Percentiles rank a stretch among this genome's conserved stretches.
These are phyloP conservation scores for Phacellophora camtschatica DNA, from an alignment of 30 jellyfish, hydroid and myxozoan species.

Conservation along the genomic window DNA sequence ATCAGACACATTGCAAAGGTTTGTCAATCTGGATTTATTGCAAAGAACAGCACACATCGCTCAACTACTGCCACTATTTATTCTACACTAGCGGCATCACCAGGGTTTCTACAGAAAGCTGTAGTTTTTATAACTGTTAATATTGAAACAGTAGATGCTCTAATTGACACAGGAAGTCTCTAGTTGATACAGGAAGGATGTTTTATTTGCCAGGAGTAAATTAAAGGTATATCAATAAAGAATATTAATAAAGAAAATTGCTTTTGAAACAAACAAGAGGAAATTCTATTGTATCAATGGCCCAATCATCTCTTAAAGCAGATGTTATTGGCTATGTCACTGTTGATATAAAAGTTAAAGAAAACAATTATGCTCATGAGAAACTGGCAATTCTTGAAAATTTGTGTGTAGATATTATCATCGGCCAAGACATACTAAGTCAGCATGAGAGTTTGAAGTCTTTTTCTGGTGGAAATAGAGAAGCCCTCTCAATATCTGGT, in stretches of 20 bases:
- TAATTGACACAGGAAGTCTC: slow-evolving; percentile 50
- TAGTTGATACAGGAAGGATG: no score
- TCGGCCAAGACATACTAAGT: slow-evolving; percentile 36
- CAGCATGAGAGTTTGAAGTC: slow-evolving; percentile 14
- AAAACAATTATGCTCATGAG: not conserved
- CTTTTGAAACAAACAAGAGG: not conserved
- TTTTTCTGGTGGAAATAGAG: slow-evolving; percentile 8
- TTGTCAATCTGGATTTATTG: no score
- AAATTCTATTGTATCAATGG: slow-evolving; percentile 32
- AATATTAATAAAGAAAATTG: not conserved
- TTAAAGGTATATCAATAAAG: slow-evolving; percentile 2
- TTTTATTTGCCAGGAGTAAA: no score
- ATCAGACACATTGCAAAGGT: no score
- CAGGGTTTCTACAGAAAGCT: slow-evolving; percentile 13
- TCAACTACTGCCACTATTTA: not conserved
- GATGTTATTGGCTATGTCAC: slow-evolving; percentile 1
- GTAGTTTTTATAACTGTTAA: not conserved
- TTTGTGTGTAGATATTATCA: slow-evolving; percentile 31
- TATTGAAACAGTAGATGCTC: not conserved
- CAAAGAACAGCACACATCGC: no score
- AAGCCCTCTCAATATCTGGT: slow-evolving; percentile 25
- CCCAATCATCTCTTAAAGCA: slow-evolving; percentile 9
- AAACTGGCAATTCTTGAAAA: not conserved
- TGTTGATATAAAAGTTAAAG: not conserved
- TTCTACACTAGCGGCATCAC: not conserved